Base-by-base conservation (phyloP, 1,140 invertebrate genomes). In the Parasteatoda tepidariorum region DNA sequence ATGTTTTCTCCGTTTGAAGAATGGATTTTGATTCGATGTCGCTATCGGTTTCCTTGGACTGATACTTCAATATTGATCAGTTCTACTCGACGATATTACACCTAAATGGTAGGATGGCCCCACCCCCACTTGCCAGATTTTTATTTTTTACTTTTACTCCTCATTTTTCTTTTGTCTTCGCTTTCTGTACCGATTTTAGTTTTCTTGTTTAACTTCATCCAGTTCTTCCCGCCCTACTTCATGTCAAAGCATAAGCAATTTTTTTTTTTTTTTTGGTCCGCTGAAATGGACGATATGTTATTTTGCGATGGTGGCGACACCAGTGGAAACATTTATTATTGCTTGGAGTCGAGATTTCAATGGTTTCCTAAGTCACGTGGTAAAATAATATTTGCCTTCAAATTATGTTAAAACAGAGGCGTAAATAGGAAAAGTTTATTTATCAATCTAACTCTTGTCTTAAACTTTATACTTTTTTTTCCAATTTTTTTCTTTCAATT, bases 1-100 rank as follows among this genome's bases (percentile, higher is more conserved):
- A 82, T 82, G 78, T 70, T 82, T 71, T 71, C 67, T 82, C 78
- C 78, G 78, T 70, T 82, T 82, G 78, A 82, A 82, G 78, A 82
- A 82, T 82, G 78, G 78, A 82, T 70, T 82, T 82, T 82, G 78
- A 82, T 82, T 70, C 78, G 78, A 59, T 82, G 78, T 82, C 38
- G 66, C 78, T 82, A 82, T 82, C 78, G 78, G 78, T 82, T 82
- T 71, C 78, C 24, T 57, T 82, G 54, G 54, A 82, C 78, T 82
- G 78, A 82, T 82, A 82, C 54, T 82, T 31, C 78, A 70, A 61
- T 82, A 82, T 82, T 82, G 78, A 82, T 82, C 78, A 70, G 66
- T 41, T 75, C 55, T 71, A 68, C 78, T 54, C 28, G 5, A 22
- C 48, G 66, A 82, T 82, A 82, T 82, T 82, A 82, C 78, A 82